A percentile compares a stretch with the other conserved stretches of the same genome.
Evolutionary conservation across 2,113 vertebrate species (phyloP).

Genomic region (Cairina moschata): DNA sequence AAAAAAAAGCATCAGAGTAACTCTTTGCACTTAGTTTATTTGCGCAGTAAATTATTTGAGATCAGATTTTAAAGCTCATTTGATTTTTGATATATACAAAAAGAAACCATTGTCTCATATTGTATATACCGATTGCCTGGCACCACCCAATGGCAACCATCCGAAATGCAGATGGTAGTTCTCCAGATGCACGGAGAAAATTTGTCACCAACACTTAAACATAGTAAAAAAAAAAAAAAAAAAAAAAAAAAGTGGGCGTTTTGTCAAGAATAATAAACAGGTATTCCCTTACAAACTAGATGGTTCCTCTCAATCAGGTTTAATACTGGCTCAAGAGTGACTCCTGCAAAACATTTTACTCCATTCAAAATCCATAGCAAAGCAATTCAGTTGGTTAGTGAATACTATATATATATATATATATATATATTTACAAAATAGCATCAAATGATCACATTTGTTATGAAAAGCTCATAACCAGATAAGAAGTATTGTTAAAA

Average conservation of each 20-base stretch:
- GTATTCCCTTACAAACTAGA: neutral
- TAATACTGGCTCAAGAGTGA: neutral
- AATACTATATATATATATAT: neutral
- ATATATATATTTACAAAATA: neutral
- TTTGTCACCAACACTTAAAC: neutral
- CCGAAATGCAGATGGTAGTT: slow-evolving; percentile 64
- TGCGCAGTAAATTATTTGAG: slow-evolving; percentile 66
- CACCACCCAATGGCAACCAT: slow-evolving; percentile 78
- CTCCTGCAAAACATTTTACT: neutral
- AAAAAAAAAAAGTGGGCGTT: neutral
- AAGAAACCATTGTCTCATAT: slow-evolving; percentile 33
- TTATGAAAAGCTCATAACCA: neutral
- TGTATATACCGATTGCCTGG: slow-evolving; percentile 71
- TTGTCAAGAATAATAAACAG: neutral
- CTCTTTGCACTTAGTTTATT: slow-evolving; percentile 63
- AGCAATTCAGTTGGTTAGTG: neutral
- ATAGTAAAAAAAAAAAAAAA: neutral
- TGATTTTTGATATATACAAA: neutral
- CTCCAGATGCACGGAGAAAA: neutral
- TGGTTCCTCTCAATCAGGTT: neutral
- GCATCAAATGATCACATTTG: neutral
- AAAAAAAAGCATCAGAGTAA: slow-evolving; percentile 15
- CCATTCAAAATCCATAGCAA: neutral
- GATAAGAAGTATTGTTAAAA: neutral
- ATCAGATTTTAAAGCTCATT: slow-evolving; percentile 44